Evolutionary conservation across 2,888 invertebrate species (phyloP).

Genomic region (Lucinisca nassula): DNA sequence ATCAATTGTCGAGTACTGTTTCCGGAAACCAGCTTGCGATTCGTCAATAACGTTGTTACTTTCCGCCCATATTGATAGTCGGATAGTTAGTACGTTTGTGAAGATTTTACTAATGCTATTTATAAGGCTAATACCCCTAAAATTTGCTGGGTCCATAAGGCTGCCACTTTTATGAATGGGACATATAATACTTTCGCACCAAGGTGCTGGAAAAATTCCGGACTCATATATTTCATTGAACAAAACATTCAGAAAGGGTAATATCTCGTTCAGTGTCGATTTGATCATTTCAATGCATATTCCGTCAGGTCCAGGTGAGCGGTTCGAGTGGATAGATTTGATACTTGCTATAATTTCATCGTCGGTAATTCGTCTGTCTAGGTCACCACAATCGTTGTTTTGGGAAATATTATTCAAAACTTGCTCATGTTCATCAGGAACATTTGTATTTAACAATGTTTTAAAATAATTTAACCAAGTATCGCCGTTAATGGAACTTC

Average conservation of each 20-base stretch:
- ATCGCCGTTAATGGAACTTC: not conserved
- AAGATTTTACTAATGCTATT: not conserved
- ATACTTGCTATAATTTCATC: not conserved
- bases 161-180: conserved; percentile 22
- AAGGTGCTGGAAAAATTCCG: conserved; percentile 42
- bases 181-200: conserved; percentile 38
- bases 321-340: not conserved
- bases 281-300: not conserved
- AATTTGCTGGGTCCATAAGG: not conserved
- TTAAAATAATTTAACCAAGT: not conserved
- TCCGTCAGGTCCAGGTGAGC: not conserved
- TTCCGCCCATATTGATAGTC: conserved; percentile 12
- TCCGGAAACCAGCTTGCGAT: conserved; percentile 14
- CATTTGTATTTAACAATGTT: not conserved
- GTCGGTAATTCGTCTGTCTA: not conserved
- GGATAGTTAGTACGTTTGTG: not conserved
- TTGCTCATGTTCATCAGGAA: not conserved
- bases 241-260: conserved; percentile 21
- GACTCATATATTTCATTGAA: conserved; percentile 41
- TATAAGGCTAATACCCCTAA: not conserved
- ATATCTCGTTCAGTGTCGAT: not conserved
- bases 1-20: not conserved
- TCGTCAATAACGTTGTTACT: not conserved
- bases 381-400: not conserved
- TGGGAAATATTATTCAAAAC: not conserved